These are phyloP conservation scores for Tigriopus californicus DNA, from an alignment of 2,888 invertebrate species.

Conservation along the genomic window DNA sequence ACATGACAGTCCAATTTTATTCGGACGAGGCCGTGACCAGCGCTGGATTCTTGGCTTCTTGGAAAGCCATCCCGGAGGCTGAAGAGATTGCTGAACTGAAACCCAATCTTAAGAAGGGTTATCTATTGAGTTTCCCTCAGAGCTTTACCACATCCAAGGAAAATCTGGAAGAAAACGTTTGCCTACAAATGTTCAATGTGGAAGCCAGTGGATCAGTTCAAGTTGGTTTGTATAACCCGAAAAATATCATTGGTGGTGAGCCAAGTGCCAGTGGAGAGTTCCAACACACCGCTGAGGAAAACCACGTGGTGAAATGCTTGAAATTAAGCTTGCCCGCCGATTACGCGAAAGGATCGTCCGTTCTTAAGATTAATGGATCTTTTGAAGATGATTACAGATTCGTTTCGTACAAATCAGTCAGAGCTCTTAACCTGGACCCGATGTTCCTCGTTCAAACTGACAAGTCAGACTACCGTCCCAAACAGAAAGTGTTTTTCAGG, in stretches of 20 bases:
- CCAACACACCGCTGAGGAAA: background rate
- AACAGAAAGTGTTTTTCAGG: conserved; percentile 36
- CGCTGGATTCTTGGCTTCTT: conserved; percentile 12
- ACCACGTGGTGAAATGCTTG: background rate
- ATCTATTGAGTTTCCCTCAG: conserved; percentile 1
- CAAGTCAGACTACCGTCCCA: conserved; percentile 39
- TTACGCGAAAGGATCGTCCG: background rate
- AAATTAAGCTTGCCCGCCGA: background rate
- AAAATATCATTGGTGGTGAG: background rate
- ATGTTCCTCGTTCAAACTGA: conserved; percentile 39
- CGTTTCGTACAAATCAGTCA: conserved; percentile 13
- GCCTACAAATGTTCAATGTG: conserved; percentile 2
- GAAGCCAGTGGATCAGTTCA: background rate
- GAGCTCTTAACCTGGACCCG: conserved; percentile 20
- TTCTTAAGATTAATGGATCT: conserved; percentile 1
- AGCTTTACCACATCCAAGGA: background rate
- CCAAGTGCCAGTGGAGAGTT: background rate
- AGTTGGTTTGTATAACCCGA: background rate
- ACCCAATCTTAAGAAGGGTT: background rate
- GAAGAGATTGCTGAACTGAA: background rate
- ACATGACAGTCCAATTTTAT: background rate
- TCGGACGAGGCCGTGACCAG: background rate
- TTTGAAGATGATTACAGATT: background rate
- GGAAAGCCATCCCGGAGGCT: background rate
- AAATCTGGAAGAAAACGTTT: background rate